Percentiles rank a stretch among this genome's conserved stretches.
Evolutionary conservation across 2,888 invertebrate species (phyloP).

Genomic region (Cetonia aurata): DNA sequence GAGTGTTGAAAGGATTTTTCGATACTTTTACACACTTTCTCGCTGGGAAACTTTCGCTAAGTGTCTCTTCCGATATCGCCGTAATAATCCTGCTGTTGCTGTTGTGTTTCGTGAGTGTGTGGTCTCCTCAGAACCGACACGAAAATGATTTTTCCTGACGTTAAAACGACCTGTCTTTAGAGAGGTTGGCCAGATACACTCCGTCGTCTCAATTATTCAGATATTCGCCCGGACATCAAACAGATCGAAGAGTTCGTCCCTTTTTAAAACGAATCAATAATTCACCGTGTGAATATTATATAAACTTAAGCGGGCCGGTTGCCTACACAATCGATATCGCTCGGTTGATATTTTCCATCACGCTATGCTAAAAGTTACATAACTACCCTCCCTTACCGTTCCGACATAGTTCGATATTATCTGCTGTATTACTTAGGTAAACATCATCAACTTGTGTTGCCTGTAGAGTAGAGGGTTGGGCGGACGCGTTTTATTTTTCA

Average conservation of each 20-base stretch:
- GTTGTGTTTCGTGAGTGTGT: too few species aligned
- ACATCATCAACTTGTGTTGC: conserved; percentile 35
- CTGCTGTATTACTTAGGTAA: conserved; percentile 36
- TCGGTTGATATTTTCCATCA: conserved; percentile 35
- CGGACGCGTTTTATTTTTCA: conserved; percentile 16
- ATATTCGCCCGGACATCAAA: conserved; percentile 23
- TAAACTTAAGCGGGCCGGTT: conserved; percentile 19
- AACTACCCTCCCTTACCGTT: conserved; percentile 20
- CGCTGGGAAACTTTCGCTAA: too few species aligned
- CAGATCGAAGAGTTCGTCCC: conserved; percentile 20
- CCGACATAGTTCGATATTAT: conserved; percentile 28
- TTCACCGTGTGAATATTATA: conserved; percentile 37
- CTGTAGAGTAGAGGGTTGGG: too few species aligned
- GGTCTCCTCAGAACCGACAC: too few species aligned
- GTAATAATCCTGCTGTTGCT: too few species aligned
- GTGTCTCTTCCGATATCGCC: too few species aligned
- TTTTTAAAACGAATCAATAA: conserved; percentile 33
- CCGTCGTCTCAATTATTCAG: conserved; percentile 21
- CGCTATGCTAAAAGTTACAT: conserved; percentile 33
- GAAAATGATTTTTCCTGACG: too few species aligned
- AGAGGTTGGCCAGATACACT: too few species aligned
- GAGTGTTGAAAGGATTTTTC: too few species aligned
- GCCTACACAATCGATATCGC: conserved; percentile 22
- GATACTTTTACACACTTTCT: too few species aligned
- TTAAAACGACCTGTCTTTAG: too few species aligned